Percentiles rank a stretch among this genome's conserved stretches.
phyloP scores from a whole-genome alignment of 2,888 invertebrate species.

The Ennomos fuscantarius region DNA sequence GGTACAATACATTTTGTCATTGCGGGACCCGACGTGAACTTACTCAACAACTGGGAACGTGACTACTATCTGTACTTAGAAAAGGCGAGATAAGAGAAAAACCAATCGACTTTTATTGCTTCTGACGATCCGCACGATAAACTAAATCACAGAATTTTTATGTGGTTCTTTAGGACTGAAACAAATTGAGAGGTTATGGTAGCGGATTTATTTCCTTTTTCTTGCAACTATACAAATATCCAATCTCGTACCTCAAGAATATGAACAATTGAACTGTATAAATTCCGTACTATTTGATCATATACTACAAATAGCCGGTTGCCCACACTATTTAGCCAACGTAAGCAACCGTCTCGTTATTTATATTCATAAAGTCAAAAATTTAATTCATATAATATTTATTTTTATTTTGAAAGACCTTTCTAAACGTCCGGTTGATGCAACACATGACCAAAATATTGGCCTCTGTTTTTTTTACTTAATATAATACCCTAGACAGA shows the following conservation, averaged over 20 bases:
- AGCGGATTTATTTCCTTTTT: background rate
- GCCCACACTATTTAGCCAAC: background rate
- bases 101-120: slow-evolving; percentile 38
- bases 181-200: slow-evolving; percentile 1
- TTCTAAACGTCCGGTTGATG: too few species aligned
- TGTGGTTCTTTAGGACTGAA: slow-evolving; percentile 12
- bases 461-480: too few species aligned
- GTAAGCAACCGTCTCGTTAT: background rate
- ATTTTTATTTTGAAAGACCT: too few species aligned
- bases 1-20: slow-evolving; percentile 50
- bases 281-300: too few species aligned
- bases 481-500: too few species aligned
- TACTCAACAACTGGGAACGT: slow-evolving; percentile 42
- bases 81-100: slow-evolving; percentile 33
- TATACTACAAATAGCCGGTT: slow-evolving; percentile 10
- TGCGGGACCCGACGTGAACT: slow-evolving; percentile 40
- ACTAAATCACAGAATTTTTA: slow-evolving; percentile 30
- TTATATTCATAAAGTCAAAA: background rate
- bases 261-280: too few species aligned
- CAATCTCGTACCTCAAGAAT: too few species aligned
- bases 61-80: slow-evolving; percentile 30
- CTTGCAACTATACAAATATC: too few species aligned
- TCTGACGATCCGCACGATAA: slow-evolving; percentile 28
- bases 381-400: background rate
- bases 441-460: too few species aligned